Evolutionary conservation across 2,797 vertebrate genomes (phyloP), one percentile per base, ranked within the genome.

Genomic region (Sebastes melanostomus): DNA sequence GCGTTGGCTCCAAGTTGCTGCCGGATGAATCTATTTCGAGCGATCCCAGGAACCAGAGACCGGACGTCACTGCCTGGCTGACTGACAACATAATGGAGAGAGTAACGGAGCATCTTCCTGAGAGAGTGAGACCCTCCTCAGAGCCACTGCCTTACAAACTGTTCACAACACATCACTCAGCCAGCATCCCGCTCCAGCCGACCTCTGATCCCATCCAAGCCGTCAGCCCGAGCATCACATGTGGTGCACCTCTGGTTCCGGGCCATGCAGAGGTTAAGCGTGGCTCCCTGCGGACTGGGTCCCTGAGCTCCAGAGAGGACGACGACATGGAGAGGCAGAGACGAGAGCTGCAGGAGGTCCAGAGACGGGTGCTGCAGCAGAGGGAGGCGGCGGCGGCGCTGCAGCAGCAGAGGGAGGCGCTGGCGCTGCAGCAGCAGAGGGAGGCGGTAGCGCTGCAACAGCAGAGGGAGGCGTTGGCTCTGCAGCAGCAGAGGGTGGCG

Each of bases 281-380:
- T 2, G 38, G 10, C 1, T 32, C 13, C 67, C 66, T 32, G 72
- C 55, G 2, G 75, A 55, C 61, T n/a, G 76, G 2, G 8, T 55
- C 76, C 8, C 36, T 65, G 46, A 54, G 13, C 38, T 74, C 79
- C 60, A 67, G 56, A 25, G 73, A 72, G 20, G 89, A 78, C 2
- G 88, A 79, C 4, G 80, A 78, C 63, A 34, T 72, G 75, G 93
- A 92, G 20, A 24, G 56, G n/a, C 54, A 20, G 50, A 62, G 62
- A 90, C 71, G 83, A 90, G 52, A 95, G 95, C 56, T 91, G 92
- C 72, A 90, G 95, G 92, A 91, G 42, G 92, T 46, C 8, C 32
- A 61, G 86, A 95, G 63, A 91, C 90, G 71, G 91, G 95, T 18
- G 9, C 29, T 69, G 62, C 14, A 65, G 22, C 89, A 74, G 62